Percentiles rank a stretch among this genome's conserved stretches.
These are phyloP conservation scores for Ceratotherium simum DNA, from an alignment of 2,113 vertebrate genomes.

Conservation along the genomic window DNA sequence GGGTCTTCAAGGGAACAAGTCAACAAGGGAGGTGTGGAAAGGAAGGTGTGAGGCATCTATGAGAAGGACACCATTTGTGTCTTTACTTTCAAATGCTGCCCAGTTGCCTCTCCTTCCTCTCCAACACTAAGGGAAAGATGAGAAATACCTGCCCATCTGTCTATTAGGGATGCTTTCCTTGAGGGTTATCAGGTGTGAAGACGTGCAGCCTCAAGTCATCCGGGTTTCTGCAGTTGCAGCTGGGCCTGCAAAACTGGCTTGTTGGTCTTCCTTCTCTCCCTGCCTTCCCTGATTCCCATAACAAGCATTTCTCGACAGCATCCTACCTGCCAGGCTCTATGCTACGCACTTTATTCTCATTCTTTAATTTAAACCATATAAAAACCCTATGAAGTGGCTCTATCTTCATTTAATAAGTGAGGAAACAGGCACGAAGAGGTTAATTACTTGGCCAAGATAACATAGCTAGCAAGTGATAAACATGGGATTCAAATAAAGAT, in stretches of 20 bases:
- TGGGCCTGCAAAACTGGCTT: not conserved
- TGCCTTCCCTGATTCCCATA: not conserved
- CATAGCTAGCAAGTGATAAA: not conserved
- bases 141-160: not conserved
- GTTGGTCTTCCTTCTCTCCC: not conserved
- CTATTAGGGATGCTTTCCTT: not conserved
- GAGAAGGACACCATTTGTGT: not conserved
- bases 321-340: not conserved
- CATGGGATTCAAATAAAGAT: not conserved
- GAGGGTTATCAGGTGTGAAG: not conserved
- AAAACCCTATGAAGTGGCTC: not conserved
- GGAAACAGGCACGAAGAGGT: not conserved
- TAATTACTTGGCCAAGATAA: constrained; percentile 1
- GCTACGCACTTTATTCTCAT: not conserved
- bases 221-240: not conserved
- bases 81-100: not conserved
- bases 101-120: not conserved
- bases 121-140: not conserved
- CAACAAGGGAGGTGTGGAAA: not conserved
- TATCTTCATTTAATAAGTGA: constrained; percentile 2
- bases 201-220: not conserved
- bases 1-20: not conserved
- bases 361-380: constrained; percentile 27
- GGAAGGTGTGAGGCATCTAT: not conserved
- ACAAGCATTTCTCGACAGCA: not conserved